Conservation (phyloP, 2,113 vertebrate species). For the Triplophysa siluroides region DNA sequence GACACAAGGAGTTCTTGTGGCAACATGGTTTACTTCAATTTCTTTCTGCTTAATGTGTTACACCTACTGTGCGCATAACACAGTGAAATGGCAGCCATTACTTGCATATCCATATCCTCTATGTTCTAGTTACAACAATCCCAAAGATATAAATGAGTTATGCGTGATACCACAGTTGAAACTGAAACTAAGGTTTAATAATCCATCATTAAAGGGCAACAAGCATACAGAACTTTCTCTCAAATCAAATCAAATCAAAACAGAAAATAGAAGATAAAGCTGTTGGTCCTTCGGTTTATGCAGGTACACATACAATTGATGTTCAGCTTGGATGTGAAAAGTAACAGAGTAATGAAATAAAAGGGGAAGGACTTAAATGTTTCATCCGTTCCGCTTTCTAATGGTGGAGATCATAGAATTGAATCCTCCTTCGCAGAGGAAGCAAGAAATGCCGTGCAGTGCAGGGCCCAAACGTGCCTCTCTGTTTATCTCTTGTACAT, state of each 20-base stretch:
- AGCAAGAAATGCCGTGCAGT: constrained; percentile 29
- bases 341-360: not conserved
- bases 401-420: not conserved
- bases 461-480: not conserved
- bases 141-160: constrained; percentile 29
- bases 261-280: constrained; percentile 1
- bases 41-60: constrained; percentile 21
- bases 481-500: constrained; percentile 8
- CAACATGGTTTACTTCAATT: constrained; percentile 39
- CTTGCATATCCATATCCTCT: not conserved
- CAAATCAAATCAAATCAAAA: constrained; percentile 11
- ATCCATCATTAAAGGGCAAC: constrained; percentile 32
- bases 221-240: constrained; percentile 17
- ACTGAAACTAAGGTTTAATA: constrained; percentile 39
- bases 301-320: constrained; percentile 3
- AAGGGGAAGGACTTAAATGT: not conserved
- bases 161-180: constrained; percentile 25
- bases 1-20: constrained; percentile 32
- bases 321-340: not conserved
- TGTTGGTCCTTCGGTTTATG: constrained; percentile 29
- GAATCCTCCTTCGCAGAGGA: not conserved
- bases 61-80: constrained; percentile 13
- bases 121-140: constrained; percentile 42
- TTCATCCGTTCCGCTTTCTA: not conserved
- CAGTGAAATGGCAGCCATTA: constrained; percentile 12